Evolutionary conservation across 1,140 invertebrate species (phyloP).

Genomic region (Drosophila micromelanica): DNA sequence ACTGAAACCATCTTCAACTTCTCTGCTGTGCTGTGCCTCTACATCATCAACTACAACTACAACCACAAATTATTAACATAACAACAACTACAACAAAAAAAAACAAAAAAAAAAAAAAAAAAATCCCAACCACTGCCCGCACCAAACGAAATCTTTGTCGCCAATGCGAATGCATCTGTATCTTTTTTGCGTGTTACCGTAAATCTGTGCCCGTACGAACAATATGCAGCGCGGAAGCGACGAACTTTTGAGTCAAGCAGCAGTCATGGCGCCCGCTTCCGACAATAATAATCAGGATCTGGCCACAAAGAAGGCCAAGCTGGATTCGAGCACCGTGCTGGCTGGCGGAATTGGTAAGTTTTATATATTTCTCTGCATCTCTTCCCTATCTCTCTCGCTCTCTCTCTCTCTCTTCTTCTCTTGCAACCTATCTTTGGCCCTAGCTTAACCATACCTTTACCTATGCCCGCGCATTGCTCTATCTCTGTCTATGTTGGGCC

Average conservation of each 20-base stretch:
- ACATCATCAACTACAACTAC: slow-evolving; percentile 52
- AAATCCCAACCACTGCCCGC: slow-evolving; percentile 26
- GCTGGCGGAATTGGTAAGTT: slow-evolving; percentile 84
- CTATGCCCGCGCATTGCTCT: slow-evolving; percentile 11
- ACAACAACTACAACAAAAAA: slow-evolving; percentile 18
- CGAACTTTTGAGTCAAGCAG: slow-evolving; percentile 96
- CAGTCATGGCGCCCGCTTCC: slow-evolving; percentile 96
- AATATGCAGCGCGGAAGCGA: slow-evolving; percentile 95
- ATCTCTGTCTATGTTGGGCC: background rate
- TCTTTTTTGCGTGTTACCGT: slow-evolving; percentile 26
- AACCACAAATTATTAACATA: slow-evolving; percentile 36
- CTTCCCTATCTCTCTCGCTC: slow-evolving; percentile 1
- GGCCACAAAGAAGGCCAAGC: slow-evolving; percentile 95
- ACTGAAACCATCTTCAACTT: slow-evolving; percentile 75
- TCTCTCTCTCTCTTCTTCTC: slow-evolving; percentile 6
- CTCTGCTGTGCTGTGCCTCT: slow-evolving; percentile 70
- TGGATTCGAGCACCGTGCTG: slow-evolving; percentile 83
- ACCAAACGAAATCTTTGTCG: slow-evolving; percentile 21
- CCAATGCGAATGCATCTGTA: slow-evolving; percentile 19
- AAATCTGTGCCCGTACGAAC: slow-evolving; percentile 10
- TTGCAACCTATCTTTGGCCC: slow-evolving; percentile 19
- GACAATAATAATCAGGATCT: slow-evolving; percentile 96
- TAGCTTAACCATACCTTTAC: slow-evolving; percentile 30
- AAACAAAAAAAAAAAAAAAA: background rate
- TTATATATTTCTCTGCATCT: slow-evolving; percentile 21